Conservation (phyloP, 2,888 invertebrate genomes). For the Dicranocentrus wangi region DNA sequence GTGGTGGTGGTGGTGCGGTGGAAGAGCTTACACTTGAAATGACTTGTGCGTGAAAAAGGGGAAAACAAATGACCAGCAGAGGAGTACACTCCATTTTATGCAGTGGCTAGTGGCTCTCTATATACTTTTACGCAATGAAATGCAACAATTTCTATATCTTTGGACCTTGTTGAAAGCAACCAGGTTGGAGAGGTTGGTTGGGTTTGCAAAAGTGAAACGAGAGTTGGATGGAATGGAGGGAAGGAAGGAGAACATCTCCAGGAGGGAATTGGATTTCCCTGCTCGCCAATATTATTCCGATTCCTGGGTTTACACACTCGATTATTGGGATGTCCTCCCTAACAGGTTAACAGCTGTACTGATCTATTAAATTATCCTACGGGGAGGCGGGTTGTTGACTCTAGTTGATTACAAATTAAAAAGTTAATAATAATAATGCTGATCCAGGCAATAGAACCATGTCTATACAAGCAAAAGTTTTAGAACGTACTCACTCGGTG, state of each 20-base stretch:
- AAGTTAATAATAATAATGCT: not conserved
- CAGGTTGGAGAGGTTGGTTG: not conserved
- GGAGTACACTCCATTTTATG: slow-evolving; percentile 5
- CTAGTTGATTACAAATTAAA: slow-evolving; percentile 11
- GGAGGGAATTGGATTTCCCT: slow-evolving; percentile 21
- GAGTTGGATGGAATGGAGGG: not conserved
- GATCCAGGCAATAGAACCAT: not conserved
- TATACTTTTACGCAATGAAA: not conserved
- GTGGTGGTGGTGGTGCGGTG: not conserved
- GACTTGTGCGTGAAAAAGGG: not conserved
- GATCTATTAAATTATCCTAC: slow-evolving; percentile 22
- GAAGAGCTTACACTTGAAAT: not conserved
- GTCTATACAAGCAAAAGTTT: not conserved
- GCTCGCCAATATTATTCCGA: slow-evolving; percentile 21
- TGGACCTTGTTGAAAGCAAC: not conserved
- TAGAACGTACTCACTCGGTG: not conserved
- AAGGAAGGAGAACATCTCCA: not conserved
- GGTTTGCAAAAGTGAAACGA: not conserved
- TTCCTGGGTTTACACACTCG: not conserved
- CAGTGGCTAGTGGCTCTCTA: not conserved
- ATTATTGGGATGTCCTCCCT: slow-evolving; percentile 22
- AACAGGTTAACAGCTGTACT: slow-evolving; percentile 22
- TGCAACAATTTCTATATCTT: slow-evolving; percentile 26
- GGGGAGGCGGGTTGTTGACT: not conserved
- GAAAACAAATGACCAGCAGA: slow-evolving; percentile 2